Percentiles rank a stretch among this genome's conserved stretches.
Evolutionary conservation across 2,113 vertebrate species (phyloP).

Genomic region (Lanius collurio): DNA sequence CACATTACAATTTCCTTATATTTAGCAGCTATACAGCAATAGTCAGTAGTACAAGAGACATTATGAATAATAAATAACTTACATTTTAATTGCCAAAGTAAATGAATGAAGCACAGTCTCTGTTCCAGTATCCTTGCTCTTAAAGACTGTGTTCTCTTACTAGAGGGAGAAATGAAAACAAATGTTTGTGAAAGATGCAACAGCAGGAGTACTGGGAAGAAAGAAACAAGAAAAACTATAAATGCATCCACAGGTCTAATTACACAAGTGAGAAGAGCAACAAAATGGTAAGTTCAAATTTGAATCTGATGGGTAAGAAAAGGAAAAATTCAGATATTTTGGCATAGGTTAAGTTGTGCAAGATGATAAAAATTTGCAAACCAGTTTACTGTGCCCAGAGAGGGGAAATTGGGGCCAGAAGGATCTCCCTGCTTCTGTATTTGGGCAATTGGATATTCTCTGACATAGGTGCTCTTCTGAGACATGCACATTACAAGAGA

Average conservation of each 20-base stretch:
- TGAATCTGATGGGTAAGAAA: background rate
- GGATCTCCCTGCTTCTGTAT: background rate
- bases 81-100: constrained; percentile 38
- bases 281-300: background rate
- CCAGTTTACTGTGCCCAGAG: background rate
- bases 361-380: background rate
- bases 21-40: background rate
- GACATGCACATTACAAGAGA: background rate
- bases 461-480: background rate
- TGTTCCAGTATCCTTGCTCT: background rate
- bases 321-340: background rate
- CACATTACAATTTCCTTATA: constrained; percentile 4
- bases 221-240: background rate
- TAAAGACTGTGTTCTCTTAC: background rate
- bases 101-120: constrained; percentile 19
- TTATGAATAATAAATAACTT: constrained; percentile 45
- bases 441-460: background rate
- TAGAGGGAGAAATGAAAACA: background rate
- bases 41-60: background rate
- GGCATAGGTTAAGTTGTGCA: background rate
- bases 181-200: background rate
- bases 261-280: background rate
- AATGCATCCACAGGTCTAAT: background rate
- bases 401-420: background rate
- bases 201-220: background rate